A percentile compares a stretch with the other conserved stretches of the same genome.
Evolutionary conservation across 2,888 invertebrate species (phyloP).

Genomic region (Trichopria drosophilae): DNA sequence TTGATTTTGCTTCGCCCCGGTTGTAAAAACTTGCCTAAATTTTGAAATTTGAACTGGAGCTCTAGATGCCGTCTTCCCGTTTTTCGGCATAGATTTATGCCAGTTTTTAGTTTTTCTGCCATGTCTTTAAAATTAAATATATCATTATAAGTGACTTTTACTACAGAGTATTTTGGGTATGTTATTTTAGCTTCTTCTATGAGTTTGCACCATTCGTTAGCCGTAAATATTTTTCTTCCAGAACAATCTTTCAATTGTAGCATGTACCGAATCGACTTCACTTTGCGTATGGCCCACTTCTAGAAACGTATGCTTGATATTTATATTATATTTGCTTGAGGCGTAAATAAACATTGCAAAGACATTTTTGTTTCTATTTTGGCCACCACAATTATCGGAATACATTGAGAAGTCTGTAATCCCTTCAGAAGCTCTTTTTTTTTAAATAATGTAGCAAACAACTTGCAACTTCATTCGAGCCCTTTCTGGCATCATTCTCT

Average conservation of each 20-base stretch:
- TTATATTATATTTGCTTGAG: constrained; percentile 33
- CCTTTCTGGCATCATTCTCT: constrained; percentile 37
- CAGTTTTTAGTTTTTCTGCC: too few relatives aligned
- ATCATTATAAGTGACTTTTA: too few relatives aligned
- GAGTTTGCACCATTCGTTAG: too few relatives aligned
- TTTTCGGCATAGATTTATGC: too few relatives aligned
- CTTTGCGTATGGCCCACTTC: constrained; percentile 41
- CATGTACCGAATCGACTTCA: constrained; percentile 40
- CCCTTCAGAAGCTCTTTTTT: constrained; percentile 16
- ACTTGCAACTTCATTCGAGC: constrained; percentile 38
- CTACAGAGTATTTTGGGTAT: too few relatives aligned
- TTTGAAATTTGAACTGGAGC: too few relatives aligned
- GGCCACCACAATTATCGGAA: constrained; percentile 41
- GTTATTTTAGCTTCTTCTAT: too few relatives aligned
- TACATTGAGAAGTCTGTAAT: constrained; percentile 37
- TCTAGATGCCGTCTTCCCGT: too few relatives aligned
- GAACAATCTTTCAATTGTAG: constrained; percentile 35
- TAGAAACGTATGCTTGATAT: constrained; percentile 37
- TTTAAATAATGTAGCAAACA: constrained; percentile 16
- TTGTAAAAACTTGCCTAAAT: too few relatives aligned
- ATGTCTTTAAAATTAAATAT: too few relatives aligned
- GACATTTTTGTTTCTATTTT: constrained; percentile 39
- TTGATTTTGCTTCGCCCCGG: too few relatives aligned
- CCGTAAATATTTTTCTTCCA: too few relatives aligned
- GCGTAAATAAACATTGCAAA: constrained; percentile 36